phyloP scores from a whole-genome alignment of 2,797 vertebrate species.

The Tadarida brasiliensis region DNA sequence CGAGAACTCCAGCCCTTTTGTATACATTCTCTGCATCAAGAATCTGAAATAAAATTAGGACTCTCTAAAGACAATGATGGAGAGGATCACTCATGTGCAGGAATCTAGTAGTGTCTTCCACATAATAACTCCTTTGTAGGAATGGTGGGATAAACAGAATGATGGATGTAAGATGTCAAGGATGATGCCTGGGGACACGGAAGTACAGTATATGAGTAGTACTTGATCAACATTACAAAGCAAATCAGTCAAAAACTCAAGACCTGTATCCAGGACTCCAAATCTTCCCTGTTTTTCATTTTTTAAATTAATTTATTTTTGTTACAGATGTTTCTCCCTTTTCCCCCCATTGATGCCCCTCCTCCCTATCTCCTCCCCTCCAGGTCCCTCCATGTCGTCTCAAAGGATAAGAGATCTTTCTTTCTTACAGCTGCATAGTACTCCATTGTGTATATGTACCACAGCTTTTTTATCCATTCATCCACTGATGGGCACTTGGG shows the following conservation, averaged over 20 bases:
- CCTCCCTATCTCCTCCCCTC: too few species aligned
- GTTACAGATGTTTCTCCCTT: too few species aligned
- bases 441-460: too few species aligned
- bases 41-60: constrained; percentile 2
- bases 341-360: too few species aligned
- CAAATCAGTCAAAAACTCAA: not conserved
- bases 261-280: not conserved
- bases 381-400: too few species aligned
- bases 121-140: not conserved
- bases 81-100: not conserved
- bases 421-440: too few species aligned
- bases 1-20: not conserved
- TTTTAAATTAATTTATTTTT: not conserved
- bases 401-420: too few species aligned
- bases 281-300: not conserved
- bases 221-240: not conserved
- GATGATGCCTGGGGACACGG: not conserved
- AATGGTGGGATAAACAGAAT: not conserved
- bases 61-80: not conserved
- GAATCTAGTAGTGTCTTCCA: not conserved
- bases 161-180: not conserved
- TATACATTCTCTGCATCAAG: not conserved
- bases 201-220: not conserved
- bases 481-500: too few species aligned
- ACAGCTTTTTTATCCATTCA: too few species aligned